Percentiles rank a stretch among this genome's conserved stretches.
Evolutionary conservation across 2,888 invertebrate genomes (phyloP).

Genomic region (Tetramorium bicarinatum): DNA sequence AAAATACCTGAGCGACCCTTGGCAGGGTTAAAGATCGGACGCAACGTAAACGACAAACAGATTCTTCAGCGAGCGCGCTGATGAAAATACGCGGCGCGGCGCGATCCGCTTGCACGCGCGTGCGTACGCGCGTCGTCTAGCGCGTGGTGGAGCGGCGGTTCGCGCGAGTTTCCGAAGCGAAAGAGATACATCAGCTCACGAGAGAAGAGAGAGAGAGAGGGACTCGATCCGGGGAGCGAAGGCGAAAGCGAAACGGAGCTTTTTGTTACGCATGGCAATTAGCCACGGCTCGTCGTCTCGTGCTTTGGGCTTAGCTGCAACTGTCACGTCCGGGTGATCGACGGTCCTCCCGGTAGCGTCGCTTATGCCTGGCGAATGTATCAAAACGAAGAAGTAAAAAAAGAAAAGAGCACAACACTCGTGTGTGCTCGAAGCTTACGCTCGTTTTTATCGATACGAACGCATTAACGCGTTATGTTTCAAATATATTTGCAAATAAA

Average conservation of each 20-base stretch:
- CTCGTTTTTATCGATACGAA: not conserved
- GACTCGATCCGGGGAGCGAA: conserved; percentile 17
- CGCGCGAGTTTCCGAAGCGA: conserved; percentile 37
- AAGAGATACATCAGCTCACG: conserved; percentile 31
- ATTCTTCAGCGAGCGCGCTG: conserved; percentile 58
- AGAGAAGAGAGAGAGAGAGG: not conserved
- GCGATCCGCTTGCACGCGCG: conserved; percentile 65
- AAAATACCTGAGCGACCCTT: not conserved
- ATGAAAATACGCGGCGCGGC: conserved; percentile 56
- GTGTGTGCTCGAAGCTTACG: not conserved
- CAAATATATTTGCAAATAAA: not conserved
- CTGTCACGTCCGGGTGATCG: conserved; percentile 67
- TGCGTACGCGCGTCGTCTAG: conserved; percentile 57
- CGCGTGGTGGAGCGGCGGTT: conserved; percentile 42
- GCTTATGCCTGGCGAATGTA: conserved; percentile 49
- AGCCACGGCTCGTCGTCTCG: conserved; percentile 84
- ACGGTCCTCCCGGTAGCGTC: conserved; percentile 41
- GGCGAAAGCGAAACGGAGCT: conserved; percentile 77
- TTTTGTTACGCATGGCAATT: conserved; percentile 84
- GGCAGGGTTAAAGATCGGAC: conserved; percentile 25
- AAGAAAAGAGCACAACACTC: not conserved
- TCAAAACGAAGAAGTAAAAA: conserved; percentile 29
- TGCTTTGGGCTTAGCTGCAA: conserved; percentile 77
- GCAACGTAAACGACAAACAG: conserved; percentile 47
- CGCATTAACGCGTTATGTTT: not conserved